Percentiles rank a stretch among this genome's conserved stretches.
Conservation (phyloP, 2,888 invertebrate species). For the Magallana nippona region DNA sequence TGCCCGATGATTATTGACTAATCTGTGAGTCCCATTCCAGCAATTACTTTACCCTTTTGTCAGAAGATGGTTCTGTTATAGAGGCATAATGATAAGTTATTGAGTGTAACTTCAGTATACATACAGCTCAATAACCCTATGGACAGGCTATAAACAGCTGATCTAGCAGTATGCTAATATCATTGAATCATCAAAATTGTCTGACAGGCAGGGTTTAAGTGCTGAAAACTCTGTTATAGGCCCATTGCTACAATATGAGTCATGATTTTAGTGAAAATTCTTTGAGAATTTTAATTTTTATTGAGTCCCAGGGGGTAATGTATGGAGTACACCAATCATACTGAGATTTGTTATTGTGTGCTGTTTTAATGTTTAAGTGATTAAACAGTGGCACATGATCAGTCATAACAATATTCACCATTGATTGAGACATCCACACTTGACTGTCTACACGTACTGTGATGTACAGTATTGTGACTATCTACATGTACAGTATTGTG, state of each 20-base stretch:
- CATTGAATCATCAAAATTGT: background rate
- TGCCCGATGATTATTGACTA: conserved; percentile 10
- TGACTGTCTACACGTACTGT: no score
- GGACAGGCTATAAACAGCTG: conserved; percentile 17
- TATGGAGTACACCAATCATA: no score
- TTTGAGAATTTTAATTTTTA: no score
- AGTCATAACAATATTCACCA: no score
- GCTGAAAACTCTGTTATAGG: background rate
- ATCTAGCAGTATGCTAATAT: conserved; percentile 6
- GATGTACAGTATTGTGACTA: no score
- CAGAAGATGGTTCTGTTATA: background rate
- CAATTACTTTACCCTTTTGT: background rate
- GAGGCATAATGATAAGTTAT: background rate
- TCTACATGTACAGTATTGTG: no score
- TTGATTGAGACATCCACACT: no score
- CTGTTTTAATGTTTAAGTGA: no score
- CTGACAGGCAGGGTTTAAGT: background rate
- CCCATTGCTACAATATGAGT: background rate
- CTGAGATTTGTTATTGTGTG: no score
- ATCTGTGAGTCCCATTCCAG: background rate
- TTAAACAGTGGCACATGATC: no score
- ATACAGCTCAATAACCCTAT: background rate
- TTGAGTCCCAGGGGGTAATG: no score
- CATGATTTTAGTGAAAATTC: no score
- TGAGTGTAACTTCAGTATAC: background rate